phyloP scores from a whole-genome alignment of 2,797 vertebrate species.

The Hybognathus amarus region DNA sequence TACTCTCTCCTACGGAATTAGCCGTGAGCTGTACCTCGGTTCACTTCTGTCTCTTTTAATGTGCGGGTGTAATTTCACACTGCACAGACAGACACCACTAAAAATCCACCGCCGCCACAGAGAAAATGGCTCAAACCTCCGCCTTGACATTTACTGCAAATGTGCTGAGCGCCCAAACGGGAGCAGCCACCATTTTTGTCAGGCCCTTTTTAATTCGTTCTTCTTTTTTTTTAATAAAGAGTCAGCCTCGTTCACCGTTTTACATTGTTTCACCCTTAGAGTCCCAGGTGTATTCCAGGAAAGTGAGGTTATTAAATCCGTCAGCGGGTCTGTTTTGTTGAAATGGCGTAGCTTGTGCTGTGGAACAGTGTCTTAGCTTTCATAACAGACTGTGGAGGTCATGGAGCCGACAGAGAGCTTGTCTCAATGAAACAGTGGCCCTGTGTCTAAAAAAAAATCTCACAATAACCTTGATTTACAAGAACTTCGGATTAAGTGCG shows the following conservation, averaged over 20 bases:
- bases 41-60: slow-evolving; percentile 58
- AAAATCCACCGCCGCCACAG: slow-evolving; percentile 73
- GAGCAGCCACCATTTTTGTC: slow-evolving; percentile 79
- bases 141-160: slow-evolving; percentile 84
- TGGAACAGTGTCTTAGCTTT: slow-evolving; percentile 33
- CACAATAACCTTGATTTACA: slow-evolving; percentile 27
- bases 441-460: not conserved
- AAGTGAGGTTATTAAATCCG: slow-evolving; percentile 60
- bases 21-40: slow-evolving; percentile 70
- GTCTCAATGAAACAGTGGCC: slow-evolving; percentile 31
- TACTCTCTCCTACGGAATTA: slow-evolving; percentile 64
- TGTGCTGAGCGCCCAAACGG: slow-evolving; percentile 76
- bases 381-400: slow-evolving; percentile 45
- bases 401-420: not conserved
- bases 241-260: slow-evolving; percentile 70
- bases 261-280: slow-evolving; percentile 70
- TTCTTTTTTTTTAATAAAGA: slow-evolving; percentile 69
- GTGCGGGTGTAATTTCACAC: slow-evolving; percentile 63
- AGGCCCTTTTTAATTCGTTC: slow-evolving; percentile 76
- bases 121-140: slow-evolving; percentile 80
- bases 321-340: slow-evolving; percentile 43
- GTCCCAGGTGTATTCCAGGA: slow-evolving; percentile 61
- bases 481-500: slow-evolving; percentile 2
- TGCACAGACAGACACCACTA: slow-evolving; percentile 65
- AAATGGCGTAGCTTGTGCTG: slow-evolving; percentile 43